Conservation (phyloP, 2,888 invertebrate genomes). For the Aphrophora alni region DNA sequence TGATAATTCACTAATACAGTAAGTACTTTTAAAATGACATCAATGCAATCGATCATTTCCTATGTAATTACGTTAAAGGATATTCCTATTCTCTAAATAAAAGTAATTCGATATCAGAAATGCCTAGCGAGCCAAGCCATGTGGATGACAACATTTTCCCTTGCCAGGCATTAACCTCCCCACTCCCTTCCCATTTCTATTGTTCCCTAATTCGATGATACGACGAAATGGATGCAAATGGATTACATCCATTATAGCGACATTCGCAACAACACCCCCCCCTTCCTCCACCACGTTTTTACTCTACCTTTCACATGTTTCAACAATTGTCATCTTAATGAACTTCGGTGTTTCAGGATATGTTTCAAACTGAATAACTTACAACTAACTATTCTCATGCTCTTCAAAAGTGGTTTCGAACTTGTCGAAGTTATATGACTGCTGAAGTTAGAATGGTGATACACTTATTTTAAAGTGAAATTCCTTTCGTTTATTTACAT, state of each 20-base stretch:
- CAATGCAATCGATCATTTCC: background rate
- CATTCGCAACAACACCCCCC: background rate
- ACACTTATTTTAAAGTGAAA: too few species aligned
- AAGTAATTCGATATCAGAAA: background rate
- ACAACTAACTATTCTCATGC: too few species aligned
- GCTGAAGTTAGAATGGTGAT: too few species aligned
- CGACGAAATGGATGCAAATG: slow-evolving; percentile 48
- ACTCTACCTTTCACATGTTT: slow-evolving; percentile 32
- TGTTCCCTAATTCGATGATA: slow-evolving; percentile 47
- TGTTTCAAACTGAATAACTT: too few species aligned
- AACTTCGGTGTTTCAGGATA: background rate
- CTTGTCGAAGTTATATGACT: too few species aligned
- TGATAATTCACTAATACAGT: too few species aligned
- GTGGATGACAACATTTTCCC: slow-evolving; percentile 34
- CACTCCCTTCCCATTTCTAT: slow-evolving; percentile 35
- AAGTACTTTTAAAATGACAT: too few species aligned
- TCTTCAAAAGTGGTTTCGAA: too few species aligned
- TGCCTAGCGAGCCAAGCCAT: slow-evolving; percentile 16
- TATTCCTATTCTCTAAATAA: background rate
- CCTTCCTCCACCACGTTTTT: slow-evolving; percentile 18
- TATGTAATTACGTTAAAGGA: background rate
- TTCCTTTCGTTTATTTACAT: too few species aligned
- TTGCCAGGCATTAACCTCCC: background rate
- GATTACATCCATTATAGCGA: slow-evolving; percentile 46
- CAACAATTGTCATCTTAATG: slow-evolving; percentile 26